These are phyloP conservation scores for Ladona fulva DNA, from an alignment of 1,140 invertebrate species.

Conservation along the genomic window DNA sequence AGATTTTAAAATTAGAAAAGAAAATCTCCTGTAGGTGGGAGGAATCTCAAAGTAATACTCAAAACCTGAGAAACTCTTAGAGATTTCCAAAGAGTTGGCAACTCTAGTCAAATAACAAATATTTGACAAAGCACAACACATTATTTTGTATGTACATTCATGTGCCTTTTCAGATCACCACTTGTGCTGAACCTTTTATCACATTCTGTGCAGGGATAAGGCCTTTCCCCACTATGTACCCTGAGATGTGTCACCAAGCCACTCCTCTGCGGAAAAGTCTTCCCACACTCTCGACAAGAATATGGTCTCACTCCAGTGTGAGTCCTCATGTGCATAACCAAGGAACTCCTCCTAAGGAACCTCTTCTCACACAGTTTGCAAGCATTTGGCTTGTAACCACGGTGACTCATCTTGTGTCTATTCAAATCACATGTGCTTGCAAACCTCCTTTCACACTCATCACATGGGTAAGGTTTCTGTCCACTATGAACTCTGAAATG, in stretches of 20 bases:
- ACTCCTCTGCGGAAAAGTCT: constrained; percentile 30
- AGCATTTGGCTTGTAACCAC: constrained; percentile 27
- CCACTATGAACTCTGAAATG: constrained; percentile 68
- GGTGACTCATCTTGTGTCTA: constrained; percentile 27
- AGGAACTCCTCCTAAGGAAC: constrained; percentile 15
- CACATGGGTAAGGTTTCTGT: constrained; percentile 49
- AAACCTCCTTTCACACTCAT: constrained; percentile 55
- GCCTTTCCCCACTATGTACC: constrained; percentile 35
- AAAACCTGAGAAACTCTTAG: no score
- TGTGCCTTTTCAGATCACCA: not conserved
- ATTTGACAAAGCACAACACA: no score
- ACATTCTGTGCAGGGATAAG: constrained; percentile 34
- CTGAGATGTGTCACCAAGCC: constrained; percentile 29
- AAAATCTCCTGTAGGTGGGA: no score
- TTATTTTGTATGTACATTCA: no score
- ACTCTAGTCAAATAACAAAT: no score
- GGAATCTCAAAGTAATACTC: no score
- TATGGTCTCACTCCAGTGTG: constrained; percentile 31
- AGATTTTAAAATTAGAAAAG: no score
- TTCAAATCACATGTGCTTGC: no score
- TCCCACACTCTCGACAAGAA: constrained; percentile 36
- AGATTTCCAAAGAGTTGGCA: no score
- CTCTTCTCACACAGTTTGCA: constrained; percentile 27
- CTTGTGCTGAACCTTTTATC: not conserved
- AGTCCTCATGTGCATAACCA: constrained; percentile 21